Conservation (phyloP, 2,113 vertebrate species). For the Sterrhoptilus dennistouni region DNA sequence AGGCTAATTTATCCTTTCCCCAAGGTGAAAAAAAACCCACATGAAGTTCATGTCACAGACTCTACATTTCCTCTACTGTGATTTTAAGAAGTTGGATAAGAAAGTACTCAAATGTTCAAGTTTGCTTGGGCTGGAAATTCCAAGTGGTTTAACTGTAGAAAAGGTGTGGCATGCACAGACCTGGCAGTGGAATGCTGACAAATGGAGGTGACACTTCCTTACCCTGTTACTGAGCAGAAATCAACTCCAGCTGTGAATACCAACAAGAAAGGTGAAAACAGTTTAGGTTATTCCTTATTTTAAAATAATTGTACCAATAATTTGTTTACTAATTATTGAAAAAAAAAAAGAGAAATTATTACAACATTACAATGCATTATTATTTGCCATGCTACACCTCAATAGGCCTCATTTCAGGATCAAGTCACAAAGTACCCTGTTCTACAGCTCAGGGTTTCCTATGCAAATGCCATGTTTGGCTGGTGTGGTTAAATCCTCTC, state of each 20-base stretch:
- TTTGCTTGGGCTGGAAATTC: not conserved
- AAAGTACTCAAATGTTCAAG: not conserved
- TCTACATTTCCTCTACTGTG: not conserved
- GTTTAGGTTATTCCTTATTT: not conserved
- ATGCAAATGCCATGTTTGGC: not conserved
- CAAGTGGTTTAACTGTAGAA: not conserved
- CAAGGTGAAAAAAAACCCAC: not conserved
- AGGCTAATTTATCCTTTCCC: not conserved
- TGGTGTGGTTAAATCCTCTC: not conserved
- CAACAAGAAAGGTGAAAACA: not conserved
- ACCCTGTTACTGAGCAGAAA: not conserved
- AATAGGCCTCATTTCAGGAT: not conserved
- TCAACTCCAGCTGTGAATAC: not conserved
- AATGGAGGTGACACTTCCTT: not conserved
- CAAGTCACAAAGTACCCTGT: not conserved
- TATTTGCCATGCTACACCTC: not conserved
- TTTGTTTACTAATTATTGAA: not conserved
- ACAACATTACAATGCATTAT: not conserved
- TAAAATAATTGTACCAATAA: not conserved
- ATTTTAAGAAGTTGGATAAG: not conserved
- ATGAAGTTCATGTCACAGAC: not conserved
- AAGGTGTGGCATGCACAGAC: not conserved
- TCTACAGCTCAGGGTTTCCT: not conserved
- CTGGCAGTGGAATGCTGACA: not conserved
- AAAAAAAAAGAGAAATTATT: not conserved